Evolutionary conservation across 2,888 invertebrate species (phyloP).

Genomic region (Leptinotarsa peninsularis): DNA sequence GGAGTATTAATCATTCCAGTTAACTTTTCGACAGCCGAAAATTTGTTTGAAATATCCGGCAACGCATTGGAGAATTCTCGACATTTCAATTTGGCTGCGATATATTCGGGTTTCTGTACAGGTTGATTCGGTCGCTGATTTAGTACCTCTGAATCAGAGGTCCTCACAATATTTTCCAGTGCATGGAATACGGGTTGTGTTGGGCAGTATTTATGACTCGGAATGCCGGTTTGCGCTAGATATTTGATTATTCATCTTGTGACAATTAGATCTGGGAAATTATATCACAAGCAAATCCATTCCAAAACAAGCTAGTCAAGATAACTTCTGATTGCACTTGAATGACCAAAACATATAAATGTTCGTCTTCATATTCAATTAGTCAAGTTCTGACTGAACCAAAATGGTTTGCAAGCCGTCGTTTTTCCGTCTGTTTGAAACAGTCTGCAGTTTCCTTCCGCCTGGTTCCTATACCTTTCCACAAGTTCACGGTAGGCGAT

Average conservation of each 20-base stretch:
- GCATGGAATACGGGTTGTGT: slow-evolving; percentile 27
- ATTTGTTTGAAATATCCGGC: slow-evolving; percentile 16
- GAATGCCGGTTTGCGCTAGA: background rate
- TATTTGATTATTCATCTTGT: slow-evolving; percentile 31
- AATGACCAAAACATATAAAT: no score
- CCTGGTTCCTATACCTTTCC: no score
- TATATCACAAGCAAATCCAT: no score
- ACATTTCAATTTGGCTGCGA: slow-evolving; percentile 15
- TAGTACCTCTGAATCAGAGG: slow-evolving; percentile 34
- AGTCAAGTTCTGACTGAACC: no score
- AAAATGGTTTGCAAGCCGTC: no score
- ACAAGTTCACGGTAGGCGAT: no score
- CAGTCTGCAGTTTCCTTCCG: no score
- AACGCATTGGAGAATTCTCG: slow-evolving; percentile 18
- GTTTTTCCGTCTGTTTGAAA: no score
- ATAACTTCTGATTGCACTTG: no score
- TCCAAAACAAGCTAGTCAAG: no score
- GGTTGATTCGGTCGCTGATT: slow-evolving; percentile 27
- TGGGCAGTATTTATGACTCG: slow-evolving; percentile 31
- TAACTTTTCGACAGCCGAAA: slow-evolving; percentile 15
- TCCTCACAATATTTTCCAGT: slow-evolving; percentile 33
- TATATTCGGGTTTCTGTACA: background rate
- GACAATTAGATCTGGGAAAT: background rate
- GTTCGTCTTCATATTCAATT: no score
- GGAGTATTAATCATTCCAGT: slow-evolving; percentile 24